These are phyloP conservation scores for Odontesthes bonariensis DNA, from an alignment of 2,113 vertebrate genomes.

Conservation along the genomic window DNA sequence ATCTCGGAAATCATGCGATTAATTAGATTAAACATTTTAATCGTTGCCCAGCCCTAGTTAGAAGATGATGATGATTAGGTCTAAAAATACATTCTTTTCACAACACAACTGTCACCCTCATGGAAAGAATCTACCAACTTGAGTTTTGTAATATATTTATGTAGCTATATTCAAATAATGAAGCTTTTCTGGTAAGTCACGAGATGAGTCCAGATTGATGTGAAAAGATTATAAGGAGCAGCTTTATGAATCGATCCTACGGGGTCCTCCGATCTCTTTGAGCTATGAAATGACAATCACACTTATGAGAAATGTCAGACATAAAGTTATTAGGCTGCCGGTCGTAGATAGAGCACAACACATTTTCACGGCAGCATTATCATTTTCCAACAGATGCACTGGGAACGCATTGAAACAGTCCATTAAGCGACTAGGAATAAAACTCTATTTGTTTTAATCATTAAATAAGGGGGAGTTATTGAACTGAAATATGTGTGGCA, in stretches of 20 bases:
- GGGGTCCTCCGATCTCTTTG: neutral
- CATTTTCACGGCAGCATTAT: conserved; percentile 74
- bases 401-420: conserved; percentile 53
- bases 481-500: conserved; percentile 60
- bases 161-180: too few species aligned
- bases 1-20: too few species aligned
- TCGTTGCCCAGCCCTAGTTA: too few species aligned
- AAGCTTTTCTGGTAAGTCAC: neutral
- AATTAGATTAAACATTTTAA: too few species aligned
- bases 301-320: conserved; percentile 67
- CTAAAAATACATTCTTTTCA: too few species aligned
- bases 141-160: too few species aligned
- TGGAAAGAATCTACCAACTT: too few species aligned
- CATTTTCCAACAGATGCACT: conserved; percentile 76
- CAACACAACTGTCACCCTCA: too few species aligned
- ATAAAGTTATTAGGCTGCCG: conserved; percentile 71
- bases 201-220: neutral
- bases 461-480: conserved; percentile 69
- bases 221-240: neutral
- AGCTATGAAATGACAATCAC: conserved; percentile 57
- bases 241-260: too few species aligned
- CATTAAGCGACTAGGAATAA: conserved; percentile 70
- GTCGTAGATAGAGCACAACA: conserved; percentile 76
- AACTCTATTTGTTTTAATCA: conserved; percentile 78
- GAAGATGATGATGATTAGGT: too few species aligned